Evolutionary conservation across 2,888 invertebrate species (phyloP), one percentile per base, ranked within the genome.

Genomic region (Dascillus cervinus): DNA sequence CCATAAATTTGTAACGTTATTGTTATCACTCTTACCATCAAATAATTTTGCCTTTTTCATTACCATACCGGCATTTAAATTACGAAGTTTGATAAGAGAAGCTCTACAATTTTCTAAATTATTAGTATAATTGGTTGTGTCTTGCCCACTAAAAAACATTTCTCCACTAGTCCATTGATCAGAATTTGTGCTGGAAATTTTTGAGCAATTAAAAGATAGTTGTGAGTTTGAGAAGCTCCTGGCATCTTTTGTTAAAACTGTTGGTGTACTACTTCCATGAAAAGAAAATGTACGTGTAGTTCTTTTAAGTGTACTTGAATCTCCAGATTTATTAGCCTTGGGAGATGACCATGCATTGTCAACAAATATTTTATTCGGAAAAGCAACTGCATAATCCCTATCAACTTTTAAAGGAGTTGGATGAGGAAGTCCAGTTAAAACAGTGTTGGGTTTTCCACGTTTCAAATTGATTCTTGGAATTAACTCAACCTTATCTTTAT

Each of bases 21-120:
- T n/a, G n/a, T n/a, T n/a, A n/a, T n/a, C n/a, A n/a, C n/a, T n/a
- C n/a, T n/a, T n/a, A n/a, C n/a, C 69, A 55, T 85, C 81, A 51
- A 85, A 87, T 12, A 85, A 64, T 55, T 77, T 80, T 0, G 84
- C 83, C 65, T 83, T 85, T 2, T 82, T 84, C 35, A 83, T 64
- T 1, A 87, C 86, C 67, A 83, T 84, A 4, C 86, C 87, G 3
- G 82, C 83, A 58, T 86, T 86, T 58, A 82, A 80, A 26, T 73
- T 69, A 13, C 83, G 68, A 14, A 86, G 55, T 48, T 78, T 77
- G 11, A 80, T 82, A 6, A 86, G 75, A 0, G 85, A 85, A 0
- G 80, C 79, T 34, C 85, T 69, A 1, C 79, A 77, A 13, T 72
- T 73, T 26, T 69, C 67, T 29, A 72, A 70, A 50, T 72, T 73